Base-by-base conservation (phyloP, 2,888 invertebrate genomes). In the Aspidapion aeneum region DNA sequence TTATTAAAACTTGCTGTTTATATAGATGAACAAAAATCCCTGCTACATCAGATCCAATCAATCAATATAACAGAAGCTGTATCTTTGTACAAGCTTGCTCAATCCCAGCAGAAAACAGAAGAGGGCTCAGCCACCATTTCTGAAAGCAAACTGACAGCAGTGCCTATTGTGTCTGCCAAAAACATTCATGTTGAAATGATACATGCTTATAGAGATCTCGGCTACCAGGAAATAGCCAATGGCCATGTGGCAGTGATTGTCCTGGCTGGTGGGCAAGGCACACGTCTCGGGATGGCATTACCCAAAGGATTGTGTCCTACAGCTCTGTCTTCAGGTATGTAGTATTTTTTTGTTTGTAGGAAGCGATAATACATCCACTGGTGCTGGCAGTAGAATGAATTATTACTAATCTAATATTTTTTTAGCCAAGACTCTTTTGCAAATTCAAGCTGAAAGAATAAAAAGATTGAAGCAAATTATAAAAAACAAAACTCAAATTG, bases 231-330 rank as follows among this genome's bases (percentile, higher is more conserved):
- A 68, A 83, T 89, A 50, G 78, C 85, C 0, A 77, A 83, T 56
- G 84, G 85, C 7, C 85, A 84, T 77, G 93, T 94, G 57, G 98
- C 93, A 57, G 96, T 97, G 18, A 80, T 99, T 61, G 83, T 99
- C 1, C 84, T 99, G 79, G 98, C 98, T 54, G 99, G 99, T 22
- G 99, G 99, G 1, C 98, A 99, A 79, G 99, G 98, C 1, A 98
- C 98, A 0, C 85, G 99, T 59, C 84, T 99, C 1, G 99, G 99
- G 1, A 96, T 97, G 35, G 84, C 87, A 50, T 90, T 93, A 74
- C 99, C 99, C 0, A 99, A 99, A 84, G 99, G 98, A 69, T 96
- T 97, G 96, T 98, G 90, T 78, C 86, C 94, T 77, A 91, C 97
- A 48, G 93, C 91, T 0, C 80, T 98, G 61, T 95, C 94, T 0